A percentile compares a stretch with the other conserved stretches of the same genome.
Evolutionary conservation across 1,140 invertebrate species (phyloP).

Genomic region (Drosophila pruinosa): DNA sequence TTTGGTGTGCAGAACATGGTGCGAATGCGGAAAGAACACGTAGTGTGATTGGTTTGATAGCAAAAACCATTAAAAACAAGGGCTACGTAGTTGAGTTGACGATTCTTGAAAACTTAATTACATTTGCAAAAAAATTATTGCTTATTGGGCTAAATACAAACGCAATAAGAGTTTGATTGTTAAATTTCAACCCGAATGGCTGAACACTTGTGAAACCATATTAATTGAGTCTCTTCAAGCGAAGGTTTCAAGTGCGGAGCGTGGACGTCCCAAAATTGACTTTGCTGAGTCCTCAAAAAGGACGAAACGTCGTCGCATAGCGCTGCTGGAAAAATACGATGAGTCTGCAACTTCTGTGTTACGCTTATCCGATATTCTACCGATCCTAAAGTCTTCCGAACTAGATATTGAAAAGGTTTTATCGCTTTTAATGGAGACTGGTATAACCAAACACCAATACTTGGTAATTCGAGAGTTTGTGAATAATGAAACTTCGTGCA

Average conservation of each 20-base stretch:
- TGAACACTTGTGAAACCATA: not conserved
- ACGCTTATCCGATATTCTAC: too few species aligned
- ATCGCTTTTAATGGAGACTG: too few species aligned
- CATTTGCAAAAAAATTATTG: constrained; percentile 9
- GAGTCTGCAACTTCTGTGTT: too few species aligned
- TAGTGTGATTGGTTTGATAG: not conserved
- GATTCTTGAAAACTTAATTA: not conserved
- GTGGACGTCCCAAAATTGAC: too few species aligned
- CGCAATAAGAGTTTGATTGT: not conserved
- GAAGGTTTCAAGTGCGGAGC: not conserved
- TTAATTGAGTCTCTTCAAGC: not conserved
- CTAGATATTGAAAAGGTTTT: too few species aligned
- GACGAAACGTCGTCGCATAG: too few species aligned
- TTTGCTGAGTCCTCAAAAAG: too few species aligned
- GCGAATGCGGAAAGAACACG: not conserved
- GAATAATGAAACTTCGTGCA: too few species aligned
- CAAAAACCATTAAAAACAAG: constrained; percentile 8
- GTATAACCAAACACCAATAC: not conserved
- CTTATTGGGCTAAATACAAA: constrained; percentile 18
- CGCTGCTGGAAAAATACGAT: too few species aligned
- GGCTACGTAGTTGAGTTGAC: constrained; percentile 7
- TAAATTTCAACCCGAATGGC: not conserved
- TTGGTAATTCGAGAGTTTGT: not conserved
- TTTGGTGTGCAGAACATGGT: not conserved
- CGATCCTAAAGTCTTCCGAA: too few species aligned